Conservation (phyloP, 2,888 invertebrate species). For the Drosophila macrospina region DNA sequence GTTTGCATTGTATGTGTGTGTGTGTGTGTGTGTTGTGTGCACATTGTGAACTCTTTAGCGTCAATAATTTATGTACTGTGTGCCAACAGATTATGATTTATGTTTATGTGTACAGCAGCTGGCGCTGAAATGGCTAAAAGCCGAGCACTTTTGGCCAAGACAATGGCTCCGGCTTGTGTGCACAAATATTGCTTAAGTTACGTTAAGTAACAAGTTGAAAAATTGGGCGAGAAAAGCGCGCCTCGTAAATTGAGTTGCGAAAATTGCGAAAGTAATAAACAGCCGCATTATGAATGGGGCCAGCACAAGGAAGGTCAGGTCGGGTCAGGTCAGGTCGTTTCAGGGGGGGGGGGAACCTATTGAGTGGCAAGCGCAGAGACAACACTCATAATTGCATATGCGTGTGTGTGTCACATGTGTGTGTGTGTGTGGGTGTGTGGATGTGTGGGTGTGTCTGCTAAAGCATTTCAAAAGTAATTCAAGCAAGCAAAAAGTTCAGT, state of each 20-base stretch:
- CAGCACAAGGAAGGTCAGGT: constrained; percentile 42
- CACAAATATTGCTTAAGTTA: constrained; percentile 66
- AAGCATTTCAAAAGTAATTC: constrained; percentile 78
- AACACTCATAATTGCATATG: constrained; percentile 12
- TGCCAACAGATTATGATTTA: constrained; percentile 78
- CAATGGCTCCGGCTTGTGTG: constrained; percentile 51
- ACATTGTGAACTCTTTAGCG: constrained; percentile 76
- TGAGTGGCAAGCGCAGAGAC: constrained; percentile 35
- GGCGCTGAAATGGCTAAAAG: constrained; percentile 43
- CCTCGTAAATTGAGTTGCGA: constrained; percentile 68
- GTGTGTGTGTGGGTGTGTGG: constrained; percentile 12
- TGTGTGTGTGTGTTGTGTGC: constrained; percentile 49
- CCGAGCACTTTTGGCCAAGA: not conserved
- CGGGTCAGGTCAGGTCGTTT: no score
- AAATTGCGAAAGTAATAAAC: constrained; percentile 72
- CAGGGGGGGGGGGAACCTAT: no score
- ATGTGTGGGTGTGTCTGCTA: constrained; percentile 19
- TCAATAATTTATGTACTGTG: constrained; percentile 81
- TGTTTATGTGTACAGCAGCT: constrained; percentile 61
- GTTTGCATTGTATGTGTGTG: constrained; percentile 14
- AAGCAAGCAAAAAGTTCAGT: constrained; percentile 78
- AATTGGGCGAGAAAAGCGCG: constrained; percentile 61
- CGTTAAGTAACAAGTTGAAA: constrained; percentile 78
- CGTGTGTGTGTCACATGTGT: constrained; percentile 28
- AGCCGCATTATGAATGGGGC: constrained; percentile 52